Evolutionary conservation across 2,797 vertebrate genomes (phyloP).

Genomic region (Pogoniulus pusillus): DNA sequence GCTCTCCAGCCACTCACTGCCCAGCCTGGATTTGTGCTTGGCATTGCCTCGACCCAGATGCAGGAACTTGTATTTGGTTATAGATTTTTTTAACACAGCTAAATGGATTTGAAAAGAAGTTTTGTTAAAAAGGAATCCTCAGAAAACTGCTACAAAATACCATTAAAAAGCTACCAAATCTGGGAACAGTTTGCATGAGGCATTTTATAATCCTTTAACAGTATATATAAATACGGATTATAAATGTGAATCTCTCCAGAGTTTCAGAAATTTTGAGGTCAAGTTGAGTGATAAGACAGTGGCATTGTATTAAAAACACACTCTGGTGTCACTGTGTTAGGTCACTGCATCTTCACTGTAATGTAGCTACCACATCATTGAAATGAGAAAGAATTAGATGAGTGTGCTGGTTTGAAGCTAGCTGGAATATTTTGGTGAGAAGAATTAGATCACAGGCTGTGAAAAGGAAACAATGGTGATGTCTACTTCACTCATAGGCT

Average conservation of each 20-base stretch:
- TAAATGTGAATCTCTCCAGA: not conserved
- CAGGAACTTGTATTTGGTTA: no score
- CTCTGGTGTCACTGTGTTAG: not conserved
- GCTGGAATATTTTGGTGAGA: no score
- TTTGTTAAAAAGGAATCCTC: slow-evolving; percentile 7
- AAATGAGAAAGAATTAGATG: not conserved
- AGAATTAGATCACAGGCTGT: no score
- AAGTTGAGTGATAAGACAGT: not conserved
- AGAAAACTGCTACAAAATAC: not conserved
- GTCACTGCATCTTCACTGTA: not conserved
- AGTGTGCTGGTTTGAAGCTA: no score
- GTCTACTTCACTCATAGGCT: no score
- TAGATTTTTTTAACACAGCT: not conserved
- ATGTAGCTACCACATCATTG: not conserved
- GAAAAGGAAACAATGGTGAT: no score
- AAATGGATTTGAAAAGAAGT: not conserved
- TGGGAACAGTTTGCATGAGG: not conserved
- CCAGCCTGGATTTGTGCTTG: no score
- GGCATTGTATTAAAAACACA: not conserved
- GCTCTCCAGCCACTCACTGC: no score
- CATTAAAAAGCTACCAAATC: not conserved
- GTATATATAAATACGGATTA: not conserved
- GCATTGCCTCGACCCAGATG: no score
- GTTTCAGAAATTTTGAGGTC: not conserved
- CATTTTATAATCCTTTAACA: not conserved